Percentiles rank a stretch among this genome's conserved stretches.
Conservation (phyloP, 2,888 invertebrate genomes). For the Trissolcus japonicus region DNA sequence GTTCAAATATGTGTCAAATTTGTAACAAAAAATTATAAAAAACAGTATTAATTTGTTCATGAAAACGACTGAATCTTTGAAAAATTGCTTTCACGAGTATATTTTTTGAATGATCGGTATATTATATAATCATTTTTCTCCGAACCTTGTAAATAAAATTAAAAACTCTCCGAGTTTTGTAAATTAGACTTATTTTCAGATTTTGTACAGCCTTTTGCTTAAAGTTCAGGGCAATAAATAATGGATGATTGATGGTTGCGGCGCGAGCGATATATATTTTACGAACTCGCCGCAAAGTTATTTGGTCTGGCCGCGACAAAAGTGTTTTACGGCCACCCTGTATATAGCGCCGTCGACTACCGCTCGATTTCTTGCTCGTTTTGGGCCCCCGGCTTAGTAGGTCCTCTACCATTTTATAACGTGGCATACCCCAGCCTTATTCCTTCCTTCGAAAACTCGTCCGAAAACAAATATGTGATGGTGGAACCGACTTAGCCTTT, state of each 20-base stretch:
- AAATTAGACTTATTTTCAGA: background rate
- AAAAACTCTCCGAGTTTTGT: no score
- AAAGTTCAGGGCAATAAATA: constrained; percentile 1
- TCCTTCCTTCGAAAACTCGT: constrained; percentile 56
- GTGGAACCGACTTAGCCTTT: constrained; percentile 50
- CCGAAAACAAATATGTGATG: constrained; percentile 51
- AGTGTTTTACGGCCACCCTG: constrained; percentile 55
- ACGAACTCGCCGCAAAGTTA: constrained; percentile 27
- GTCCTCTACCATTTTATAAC: constrained; percentile 68
- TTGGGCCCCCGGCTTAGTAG: constrained; percentile 58
- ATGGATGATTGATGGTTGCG: constrained; percentile 36
- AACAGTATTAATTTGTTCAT: no score
- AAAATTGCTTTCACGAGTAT: no score
- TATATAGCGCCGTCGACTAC: constrained; percentile 56
- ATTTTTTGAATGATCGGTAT: no score
- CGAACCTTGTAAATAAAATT: no score
- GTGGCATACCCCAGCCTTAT: constrained; percentile 51
- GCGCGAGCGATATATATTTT: constrained; percentile 21
- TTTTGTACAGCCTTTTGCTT: constrained; percentile 7
- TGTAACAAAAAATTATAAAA: no score
- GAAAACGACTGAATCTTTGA: no score
- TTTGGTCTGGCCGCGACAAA: constrained; percentile 11
- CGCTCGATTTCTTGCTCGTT: constrained; percentile 62
- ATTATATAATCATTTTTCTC: no score
- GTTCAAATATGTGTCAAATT: no score